Conservation (phyloP, 2,888 invertebrate genomes). For the Dicyrtomina minuta region DNA sequence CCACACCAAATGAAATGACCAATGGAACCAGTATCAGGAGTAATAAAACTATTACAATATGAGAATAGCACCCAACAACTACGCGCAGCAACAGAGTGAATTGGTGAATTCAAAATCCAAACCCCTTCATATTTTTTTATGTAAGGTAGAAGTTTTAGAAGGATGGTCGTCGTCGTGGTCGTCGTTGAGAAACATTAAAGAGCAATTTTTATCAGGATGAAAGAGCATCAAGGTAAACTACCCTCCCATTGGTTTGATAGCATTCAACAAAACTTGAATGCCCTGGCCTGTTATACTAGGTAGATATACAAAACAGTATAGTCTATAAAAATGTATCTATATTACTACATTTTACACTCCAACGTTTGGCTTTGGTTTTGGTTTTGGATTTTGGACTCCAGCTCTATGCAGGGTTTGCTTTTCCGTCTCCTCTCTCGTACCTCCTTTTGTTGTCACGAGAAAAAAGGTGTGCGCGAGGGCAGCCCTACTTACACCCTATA, state of each 20-base stretch:
- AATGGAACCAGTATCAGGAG: too few species aligned
- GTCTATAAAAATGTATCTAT: background rate
- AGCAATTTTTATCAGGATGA: slow-evolving; percentile 35
- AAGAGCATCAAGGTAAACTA: slow-evolving; percentile 39
- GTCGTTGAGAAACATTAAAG: slow-evolving; percentile 23
- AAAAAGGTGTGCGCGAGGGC: slow-evolving; percentile 26
- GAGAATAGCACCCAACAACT: too few species aligned
- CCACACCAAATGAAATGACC: too few species aligned
- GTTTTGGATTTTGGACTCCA: too few species aligned
- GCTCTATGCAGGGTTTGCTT: background rate
- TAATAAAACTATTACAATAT: too few species aligned
- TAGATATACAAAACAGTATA: background rate
- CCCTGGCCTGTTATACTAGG: background rate
- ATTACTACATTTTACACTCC: slow-evolving; percentile 1
- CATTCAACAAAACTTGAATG: slow-evolving; percentile 28
- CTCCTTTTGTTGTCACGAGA: slow-evolving; percentile 25
- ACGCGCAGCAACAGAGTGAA: too few species aligned
- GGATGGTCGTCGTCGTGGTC: background rate
- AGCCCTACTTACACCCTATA: slow-evolving; percentile 18
- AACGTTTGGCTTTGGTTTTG: too few species aligned
- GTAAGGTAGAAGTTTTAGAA: too few species aligned
- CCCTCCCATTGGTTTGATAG: slow-evolving; percentile 32
- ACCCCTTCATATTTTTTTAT: too few species aligned
- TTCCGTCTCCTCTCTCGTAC: background rate
- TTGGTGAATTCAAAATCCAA: too few species aligned